Evolutionary conservation across 2,797 vertebrate species (phyloP), one percentile per base, ranked within the genome.

Genomic region (Bryconaethiops microstoma): DNA sequence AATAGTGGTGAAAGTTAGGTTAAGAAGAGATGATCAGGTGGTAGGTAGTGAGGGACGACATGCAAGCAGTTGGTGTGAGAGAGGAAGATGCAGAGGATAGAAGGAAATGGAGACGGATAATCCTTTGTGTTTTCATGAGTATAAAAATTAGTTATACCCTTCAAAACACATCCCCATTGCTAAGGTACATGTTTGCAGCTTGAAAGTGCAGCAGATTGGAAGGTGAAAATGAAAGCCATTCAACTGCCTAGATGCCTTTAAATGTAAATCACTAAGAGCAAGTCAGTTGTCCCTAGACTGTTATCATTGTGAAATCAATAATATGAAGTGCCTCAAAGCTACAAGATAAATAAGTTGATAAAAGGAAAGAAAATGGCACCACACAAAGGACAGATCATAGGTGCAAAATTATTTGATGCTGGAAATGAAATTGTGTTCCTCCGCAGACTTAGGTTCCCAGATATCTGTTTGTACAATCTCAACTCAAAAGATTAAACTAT

Each of bases 301-400:
- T 45, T 42, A 68, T 68, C n/a, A 7, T 45, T 7, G 40, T 17
- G 12, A n/a, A 69, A 69, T 69, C 67, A 23, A 69, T 69, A 69
- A 50, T 45, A 45, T 21, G 8, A 50, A 25, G 42, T 45, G 40
- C 40, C 42, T 69, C 67, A 69, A 14, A 69, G n/a, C 40, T 50
- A 48, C 12, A 3, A 42, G 40, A 17, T 48, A 48, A 68, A 69
- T 50, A n/a, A 69, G 14, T 13, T 40, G n/a, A 48, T 48, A 45
- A 19, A 17, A 23, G 67, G 12, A 69, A 25, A 21, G 40, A 3
- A 6, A 65, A 65, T 65, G 67, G 12, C 12, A 2, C 67, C 14
- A n/a, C 67, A 69, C n/a, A 69, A 69, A 69, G 48, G 63, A 65
- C 40, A n/a, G 21, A 69, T 50, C n/a, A 16, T 64, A 17, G 62